Base-by-base conservation (phyloP, 2,888 invertebrate genomes). In the Tanytarsus gracilentus region DNA sequence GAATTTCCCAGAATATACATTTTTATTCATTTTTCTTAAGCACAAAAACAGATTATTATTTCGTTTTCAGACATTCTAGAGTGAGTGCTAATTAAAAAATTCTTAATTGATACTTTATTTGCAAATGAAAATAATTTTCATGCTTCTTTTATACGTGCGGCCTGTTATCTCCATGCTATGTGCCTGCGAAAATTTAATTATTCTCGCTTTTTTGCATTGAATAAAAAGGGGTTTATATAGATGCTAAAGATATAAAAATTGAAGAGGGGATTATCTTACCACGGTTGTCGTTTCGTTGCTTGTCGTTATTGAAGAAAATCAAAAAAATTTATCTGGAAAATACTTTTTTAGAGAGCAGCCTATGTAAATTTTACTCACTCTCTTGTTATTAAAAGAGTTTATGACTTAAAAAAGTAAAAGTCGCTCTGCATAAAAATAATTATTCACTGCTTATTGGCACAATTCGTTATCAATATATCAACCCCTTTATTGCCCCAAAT, bases 51-150 rank as follows among this genome's bases (percentile, higher is more conserved):
- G 33, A 33, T 3, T 5, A 11, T 5, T 33, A 3, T 33, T 33
- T 33, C 3, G 3, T 33, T 4, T 11, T 2, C 6, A 2, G n/a
- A n/a, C n/a, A 33, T 11, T 11, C 11, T 33, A 40, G 18, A 40
- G 18, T 23, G 14, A 29, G 14, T 21, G 14, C 29, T 11, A 60
- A 60, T 60, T 27, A 60, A 50, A 50, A 60, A 50, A 40, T 60
- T 33, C 23, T 26, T 48, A 60, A 60, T 60, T 60, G 60, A 60
- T 60, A 60, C 60, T 60, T 60, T 60, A 60, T 60, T 50, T 50
- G 60, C 60, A 60, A 60, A 60, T 50, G 30, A 49, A 60, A 50
- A 50, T 50, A 60, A 50, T 60, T 50, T 55, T 40, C 25, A 39
- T 29, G 26, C 55, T 26, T 26, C 36, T 36, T 58, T 58, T 48